Base-by-base conservation (phyloP, 2,888 invertebrate genomes). In the Neoascia interrupta region DNA sequence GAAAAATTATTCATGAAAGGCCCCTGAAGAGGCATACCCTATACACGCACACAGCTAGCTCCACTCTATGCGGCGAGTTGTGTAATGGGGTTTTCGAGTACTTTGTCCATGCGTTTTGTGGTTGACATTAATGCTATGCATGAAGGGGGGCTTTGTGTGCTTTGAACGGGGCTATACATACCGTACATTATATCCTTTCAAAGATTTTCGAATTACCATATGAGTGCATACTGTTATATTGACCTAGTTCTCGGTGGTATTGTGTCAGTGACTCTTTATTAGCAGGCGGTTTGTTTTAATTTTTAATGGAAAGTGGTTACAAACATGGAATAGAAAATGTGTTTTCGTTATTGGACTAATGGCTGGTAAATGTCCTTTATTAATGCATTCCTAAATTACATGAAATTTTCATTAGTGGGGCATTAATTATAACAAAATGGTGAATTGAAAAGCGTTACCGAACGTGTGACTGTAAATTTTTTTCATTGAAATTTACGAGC, bases 1-100 rank as follows among this genome's bases (percentile, higher is more conserved):
- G 39, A 39, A 53, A 76, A 72, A n/a, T 72, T 76, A 70, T 76
- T 64, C 72, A 72, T 76, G 64, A 70, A 64, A 37, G 23, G 13
- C 26, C 18, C 5, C 13, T 19, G 6, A 36, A 53, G 36, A 16
- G 13, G n/a, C 21, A 11, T 53, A 13, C 5, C 11, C 3, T 26
- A 16, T 1, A 18, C 37, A n/a, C 15, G 37, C 21, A 16, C 3
- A n/a, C 18, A 23, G 26, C 11, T 15, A 11, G 6, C 5, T 19
- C 6, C 34, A 18, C 16, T 5, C 10, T 31, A 6, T 10, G 4
- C 36, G 23, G 37, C 31, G 49, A 15, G 8, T 11, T 11, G 31
- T n/a, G 19, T 56, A 76, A 76, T 76, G 75, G 75, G 53, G 45
- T 53, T 76, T 45, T 34, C 70, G 34, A 70, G 75, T 70, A 45